Percentiles rank a stretch among this genome's conserved stretches.
These are phyloP conservation scores for Triops cancriformis DNA, from an alignment of 1,140 invertebrate genomes.

Conservation along the genomic window DNA sequence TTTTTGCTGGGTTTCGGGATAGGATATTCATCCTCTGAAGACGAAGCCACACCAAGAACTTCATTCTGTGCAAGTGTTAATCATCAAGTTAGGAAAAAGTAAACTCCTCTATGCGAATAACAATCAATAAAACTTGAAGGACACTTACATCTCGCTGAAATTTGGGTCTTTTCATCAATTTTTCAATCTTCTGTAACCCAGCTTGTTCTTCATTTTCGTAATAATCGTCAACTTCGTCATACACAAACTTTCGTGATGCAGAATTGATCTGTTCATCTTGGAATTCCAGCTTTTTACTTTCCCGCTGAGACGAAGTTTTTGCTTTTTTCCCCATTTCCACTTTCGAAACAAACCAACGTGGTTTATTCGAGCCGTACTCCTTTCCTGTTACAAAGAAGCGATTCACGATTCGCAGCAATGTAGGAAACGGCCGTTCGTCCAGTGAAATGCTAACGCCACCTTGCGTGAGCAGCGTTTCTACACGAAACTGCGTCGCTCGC, in stretches of 20 bases:
- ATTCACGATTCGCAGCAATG: too few species aligned
- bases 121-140: neutral
- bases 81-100: neutral
- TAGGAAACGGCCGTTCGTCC: too few species aligned
- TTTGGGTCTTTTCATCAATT: conserved; percentile 23
- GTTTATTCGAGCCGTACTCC: neutral
- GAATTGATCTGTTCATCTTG: neutral
- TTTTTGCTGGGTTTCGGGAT: conserved; percentile 34
- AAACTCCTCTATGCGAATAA: neutral
- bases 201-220: conserved; percentile 26
- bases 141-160: conserved; percentile 8
- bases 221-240: conserved; percentile 25
- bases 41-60: conserved; percentile 47
- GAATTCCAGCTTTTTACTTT: neutral
- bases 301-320: neutral
- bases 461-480: too few species aligned
- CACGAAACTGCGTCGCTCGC: too few species aligned
- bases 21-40: conserved; percentile 35
- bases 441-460: too few species aligned
- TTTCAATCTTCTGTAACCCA: conserved; percentile 18
- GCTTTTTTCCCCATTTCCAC: neutral
- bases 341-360: neutral
- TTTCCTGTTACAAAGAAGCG: too few species aligned
- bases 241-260: conserved; percentile 15
- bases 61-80: conserved; percentile 43